phyloP scores from a whole-genome alignment of 2,113 vertebrate species.

The Pionites leucogaster region DNA sequence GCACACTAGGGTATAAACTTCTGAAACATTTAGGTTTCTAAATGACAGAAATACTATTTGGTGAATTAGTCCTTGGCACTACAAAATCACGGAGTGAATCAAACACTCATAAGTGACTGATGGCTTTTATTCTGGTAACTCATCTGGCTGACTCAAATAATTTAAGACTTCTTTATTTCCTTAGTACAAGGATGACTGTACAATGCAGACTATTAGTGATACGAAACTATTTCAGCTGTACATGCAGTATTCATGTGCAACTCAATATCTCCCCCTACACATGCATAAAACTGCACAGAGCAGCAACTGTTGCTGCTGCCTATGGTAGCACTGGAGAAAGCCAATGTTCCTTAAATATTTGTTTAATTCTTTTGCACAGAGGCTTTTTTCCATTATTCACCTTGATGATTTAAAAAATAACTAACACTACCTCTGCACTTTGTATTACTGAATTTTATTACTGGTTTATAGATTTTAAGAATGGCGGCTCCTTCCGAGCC shows the following conservation, averaged over 20 bases:
- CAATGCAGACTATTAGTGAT: not conserved
- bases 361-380: not conserved
- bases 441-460: not conserved
- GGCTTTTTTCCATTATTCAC: conserved; percentile 6
- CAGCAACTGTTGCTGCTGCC: not conserved
- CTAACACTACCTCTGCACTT: not conserved
- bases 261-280: not conserved
- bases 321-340: not conserved
- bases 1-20: not conserved
- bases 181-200: not conserved
- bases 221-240: not conserved
- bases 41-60: not conserved
- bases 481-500: not conserved
- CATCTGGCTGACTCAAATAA: not conserved
- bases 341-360: not conserved
- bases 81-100: not conserved
- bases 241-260: not conserved
- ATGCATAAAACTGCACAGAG: not conserved
- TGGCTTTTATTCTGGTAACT: not conserved
- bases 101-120: not conserved
- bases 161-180: not conserved
- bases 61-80: not conserved
- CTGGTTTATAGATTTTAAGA: not conserved
- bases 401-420: conserved; percentile 3
- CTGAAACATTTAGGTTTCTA: not conserved